Evolutionary conservation across 2,797 vertebrate species (phyloP).

Genomic region (Zenarchopterus dispar): DNA sequence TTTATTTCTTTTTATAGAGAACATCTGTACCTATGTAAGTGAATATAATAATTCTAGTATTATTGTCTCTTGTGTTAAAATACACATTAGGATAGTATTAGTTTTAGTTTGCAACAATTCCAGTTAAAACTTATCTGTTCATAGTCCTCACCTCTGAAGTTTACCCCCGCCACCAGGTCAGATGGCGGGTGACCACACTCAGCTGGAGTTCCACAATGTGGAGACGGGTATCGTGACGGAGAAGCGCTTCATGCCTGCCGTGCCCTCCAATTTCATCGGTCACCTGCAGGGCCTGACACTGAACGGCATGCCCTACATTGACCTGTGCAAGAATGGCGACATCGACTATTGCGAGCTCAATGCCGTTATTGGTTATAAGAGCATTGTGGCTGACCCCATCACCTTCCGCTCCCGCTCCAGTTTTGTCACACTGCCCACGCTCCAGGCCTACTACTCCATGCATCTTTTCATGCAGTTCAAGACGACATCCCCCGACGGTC

Average conservation of each 20-base stretch:
- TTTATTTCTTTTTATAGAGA: conserved; percentile 33
- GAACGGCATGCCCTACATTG: conserved; percentile 99
- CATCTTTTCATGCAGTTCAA: conserved; percentile 99
- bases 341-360: conserved; percentile 99
- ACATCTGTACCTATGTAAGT: conserved; percentile 38
- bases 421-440: conserved; percentile 93
- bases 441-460: conserved; percentile 99
- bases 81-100: background rate
- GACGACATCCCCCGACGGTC: conserved; percentile 96
- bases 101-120: conserved; percentile 26
- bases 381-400: conserved; percentile 97
- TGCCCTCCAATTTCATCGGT: conserved; percentile 99
- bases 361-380: conserved; percentile 97
- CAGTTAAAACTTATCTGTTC: conserved; percentile 30
- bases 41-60: conserved; percentile 10
- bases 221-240: conserved; percentile 99
- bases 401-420: conserved; percentile 98
- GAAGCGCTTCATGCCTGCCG: conserved; percentile 93
- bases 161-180: conserved; percentile 86
- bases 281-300: conserved; percentile 97
- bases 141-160: conserved; percentile 63
- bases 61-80: too few relatives aligned
- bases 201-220: conserved; percentile 98
- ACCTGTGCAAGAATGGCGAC: conserved; percentile 99
- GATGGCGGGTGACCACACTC: conserved; percentile 98